Evolutionary conservation across 2,797 vertebrate genomes (phyloP), one percentile per base, ranked within the genome.

Genomic region (Molossus alvarezi): DNA sequence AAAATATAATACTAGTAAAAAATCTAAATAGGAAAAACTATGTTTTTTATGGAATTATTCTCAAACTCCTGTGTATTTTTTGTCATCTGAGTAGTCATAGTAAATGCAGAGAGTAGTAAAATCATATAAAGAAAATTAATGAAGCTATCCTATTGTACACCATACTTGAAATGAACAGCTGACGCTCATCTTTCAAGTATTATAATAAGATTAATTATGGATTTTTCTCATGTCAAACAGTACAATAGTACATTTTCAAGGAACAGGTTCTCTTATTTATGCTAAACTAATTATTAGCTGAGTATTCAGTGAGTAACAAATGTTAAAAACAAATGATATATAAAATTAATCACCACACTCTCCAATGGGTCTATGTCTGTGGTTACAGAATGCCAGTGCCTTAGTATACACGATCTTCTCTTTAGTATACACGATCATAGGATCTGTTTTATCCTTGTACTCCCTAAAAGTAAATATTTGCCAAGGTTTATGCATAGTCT

Each of bases 261-360:
- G 23, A 29, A 69, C 14, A 73, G 3, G 1, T 25, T 76, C 29
- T 9, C 8, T 83, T 15, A 73, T 92, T 57, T 55, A 48, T 80
- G 65, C 53, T 73, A 80, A 88, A 67, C 75, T 76, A 91, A 85
- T 87, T 64, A 77, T 67, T 88, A 67, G 51, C 10, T 33, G 79
- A 80, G 27, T 64, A 45, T 29, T 1, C 33, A n/a, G 7, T 53
- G 51, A 88, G 23, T 76, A 87, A 33, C 29, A 71, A 81, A 60
- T 86, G 27, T 51, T 64, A 33, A 71, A 57, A 80, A 37, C 10
- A 89, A 51, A 72, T 84, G 64, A 67, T 29, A 67, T 33, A 33
- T 67, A 67, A 67, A 67, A 33, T 29, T n/a, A 67, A 67, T 67
- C 64, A 67, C n/a, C n/a, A 33, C 29, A 67, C 17, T 67, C 15